A percentile compares a stretch with the other conserved stretches of the same genome.
Evolutionary conservation across 2,113 vertebrate species (phyloP).

Genomic region (Apeltes quadracus): DNA sequence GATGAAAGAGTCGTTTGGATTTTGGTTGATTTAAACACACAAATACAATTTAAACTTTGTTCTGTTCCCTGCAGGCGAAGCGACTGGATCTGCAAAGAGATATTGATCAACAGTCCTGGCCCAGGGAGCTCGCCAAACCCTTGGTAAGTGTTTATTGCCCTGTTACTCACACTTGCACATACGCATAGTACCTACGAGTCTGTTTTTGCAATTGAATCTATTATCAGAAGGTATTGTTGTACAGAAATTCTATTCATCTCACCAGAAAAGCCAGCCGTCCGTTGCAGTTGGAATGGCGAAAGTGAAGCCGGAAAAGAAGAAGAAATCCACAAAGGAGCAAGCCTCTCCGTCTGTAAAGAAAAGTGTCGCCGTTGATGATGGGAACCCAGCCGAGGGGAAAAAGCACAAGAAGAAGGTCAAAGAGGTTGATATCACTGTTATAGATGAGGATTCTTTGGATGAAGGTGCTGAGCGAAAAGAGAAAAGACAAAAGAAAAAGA

Average conservation of each 20-base stretch:
- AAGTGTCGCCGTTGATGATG: neutral
- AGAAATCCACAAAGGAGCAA: constrained; percentile 50
- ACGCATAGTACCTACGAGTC: neutral
- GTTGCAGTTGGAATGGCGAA: neutral
- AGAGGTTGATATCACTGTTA: neutral
- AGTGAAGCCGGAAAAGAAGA: constrained; percentile 56
- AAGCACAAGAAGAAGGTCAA: constrained; percentile 51
- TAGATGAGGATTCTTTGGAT: neutral
- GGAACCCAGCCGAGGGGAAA: neutral
- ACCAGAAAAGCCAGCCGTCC: constrained; percentile 26
- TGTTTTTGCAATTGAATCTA: neutral
- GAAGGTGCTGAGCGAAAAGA: constrained; percentile 9
- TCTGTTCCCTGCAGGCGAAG: constrained; percentile 33
- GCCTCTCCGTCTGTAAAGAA: neutral
- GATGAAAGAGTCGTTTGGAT: neutral
- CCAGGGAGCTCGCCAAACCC: constrained; percentile 2
- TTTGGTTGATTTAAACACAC: neutral
- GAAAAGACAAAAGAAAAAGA: constrained; percentile 51
- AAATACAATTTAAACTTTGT: neutral
- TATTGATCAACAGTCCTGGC: constrained; percentile 47
- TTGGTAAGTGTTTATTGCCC: constrained; percentile 39
- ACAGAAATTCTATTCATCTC: constrained; percentile 16
- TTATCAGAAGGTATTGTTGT: neutral
- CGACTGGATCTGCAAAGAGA: constrained; percentile 48
- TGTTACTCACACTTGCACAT: neutral